phyloP scores from a whole-genome alignment of 2,888 invertebrate genomes.

The Melinopterus prodromus region DNA sequence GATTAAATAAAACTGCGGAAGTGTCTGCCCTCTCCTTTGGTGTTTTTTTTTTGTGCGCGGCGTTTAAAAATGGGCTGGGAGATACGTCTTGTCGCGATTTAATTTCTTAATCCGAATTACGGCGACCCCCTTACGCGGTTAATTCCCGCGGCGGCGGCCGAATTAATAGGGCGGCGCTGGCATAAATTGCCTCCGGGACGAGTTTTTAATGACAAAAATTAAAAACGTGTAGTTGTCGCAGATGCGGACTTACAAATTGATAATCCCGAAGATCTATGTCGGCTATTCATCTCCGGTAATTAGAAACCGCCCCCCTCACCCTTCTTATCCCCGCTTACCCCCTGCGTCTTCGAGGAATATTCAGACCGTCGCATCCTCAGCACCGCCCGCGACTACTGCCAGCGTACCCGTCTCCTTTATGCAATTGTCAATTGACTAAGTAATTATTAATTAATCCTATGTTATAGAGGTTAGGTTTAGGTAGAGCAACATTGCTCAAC shows the following conservation, averaged over 20 bases:
- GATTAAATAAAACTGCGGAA: background rate
- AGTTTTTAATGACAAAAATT: constrained; percentile 61
- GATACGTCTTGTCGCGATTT: constrained; percentile 42
- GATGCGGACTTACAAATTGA: constrained; percentile 59
- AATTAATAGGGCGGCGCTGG: constrained; percentile 53
- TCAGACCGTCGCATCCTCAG: too few relatives aligned
- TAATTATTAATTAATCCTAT: too few relatives aligned
- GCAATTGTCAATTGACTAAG: too few relatives aligned
- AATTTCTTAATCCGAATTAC: constrained; percentile 47
- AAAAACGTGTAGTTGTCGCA: constrained; percentile 57
- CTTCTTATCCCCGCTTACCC: background rate
- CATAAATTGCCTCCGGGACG: constrained; percentile 45
- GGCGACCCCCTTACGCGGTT: constrained; percentile 43
- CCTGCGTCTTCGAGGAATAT: background rate
- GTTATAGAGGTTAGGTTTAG: too few relatives aligned
- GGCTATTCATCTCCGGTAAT: constrained; percentile 55
- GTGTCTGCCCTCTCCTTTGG: background rate
- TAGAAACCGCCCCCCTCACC: constrained; percentile 47
- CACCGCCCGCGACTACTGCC: too few relatives aligned
- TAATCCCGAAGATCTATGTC: constrained; percentile 59
- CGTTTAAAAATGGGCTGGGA: constrained; percentile 30
- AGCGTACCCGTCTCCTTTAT: too few relatives aligned
- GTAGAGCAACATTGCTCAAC: too few relatives aligned
- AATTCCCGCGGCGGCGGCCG: constrained; percentile 59
- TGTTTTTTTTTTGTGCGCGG: background rate